Base-by-base conservation (phyloP, 2,113 vertebrate species). In the Tragelaphus buxtoni region DNA sequence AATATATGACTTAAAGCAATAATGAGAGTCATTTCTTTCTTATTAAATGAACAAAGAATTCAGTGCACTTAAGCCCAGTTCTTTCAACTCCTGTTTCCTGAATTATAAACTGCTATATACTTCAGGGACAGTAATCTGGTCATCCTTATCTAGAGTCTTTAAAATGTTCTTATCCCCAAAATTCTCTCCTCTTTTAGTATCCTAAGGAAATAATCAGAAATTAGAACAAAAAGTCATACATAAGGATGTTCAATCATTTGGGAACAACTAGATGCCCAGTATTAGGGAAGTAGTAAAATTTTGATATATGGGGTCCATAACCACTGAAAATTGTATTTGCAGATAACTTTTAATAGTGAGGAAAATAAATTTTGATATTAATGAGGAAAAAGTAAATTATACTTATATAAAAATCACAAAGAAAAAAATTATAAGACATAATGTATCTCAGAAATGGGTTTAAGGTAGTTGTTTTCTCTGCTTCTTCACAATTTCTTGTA, bases 141-240 rank as follows among this genome's bases (percentile, higher is more conserved):
- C 49, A 86, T 86, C 32, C 94, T 39, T 97, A 17, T 49, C 16
- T 76, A 39, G 32, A 65, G 3, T 13, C 24, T 93, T 88, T 82
- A 72, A 58, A 69, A 65, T 58, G n/a, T 80, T 69, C 79, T 93
- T 88, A 56, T 72, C 35, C 32, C 30, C 80, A 53, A 4, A 96
- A 88, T 55, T 72, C 35, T 30, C 86, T 76, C 28, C 49, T 89
- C 49, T 80, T 81, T 24, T 63, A 77, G 30, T 42, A 84, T 55
- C n/a, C 26, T 81, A 79, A 86, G 80, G 30, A 82, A 95, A 93
- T 65, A 91, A 93, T 56, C 61, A 84, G 32, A 84, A 87, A 88
- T 28, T 26, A 88, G 17, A 74, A 32, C 16, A 60, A 84, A 88
- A 88, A 76, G 51, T 80, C 42, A 58, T 65, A 9, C 42, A 77